These are phyloP conservation scores for Protomyctophum bolini DNA, from an alignment of 2,113 vertebrate species.

Conservation along the genomic window DNA sequence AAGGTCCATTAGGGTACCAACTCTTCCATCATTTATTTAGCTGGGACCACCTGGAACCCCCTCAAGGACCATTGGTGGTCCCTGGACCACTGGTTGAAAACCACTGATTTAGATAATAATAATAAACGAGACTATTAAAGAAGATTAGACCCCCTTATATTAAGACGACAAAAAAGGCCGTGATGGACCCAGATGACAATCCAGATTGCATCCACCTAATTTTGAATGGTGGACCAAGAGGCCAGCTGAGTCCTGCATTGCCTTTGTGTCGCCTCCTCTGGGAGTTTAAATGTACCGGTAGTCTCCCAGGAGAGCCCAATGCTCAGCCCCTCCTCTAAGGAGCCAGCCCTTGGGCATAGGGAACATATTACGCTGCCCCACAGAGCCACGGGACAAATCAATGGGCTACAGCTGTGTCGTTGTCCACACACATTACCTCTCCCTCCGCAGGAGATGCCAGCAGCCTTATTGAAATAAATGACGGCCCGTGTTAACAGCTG, in stretches of 20 bases:
- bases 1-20: too few species aligned
- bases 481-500: conserved; percentile 43
- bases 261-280: not conserved
- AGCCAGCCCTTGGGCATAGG: too few species aligned
- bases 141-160: too few species aligned
- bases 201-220: conserved; percentile 54
- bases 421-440: conserved; percentile 47
- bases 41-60: too few species aligned
- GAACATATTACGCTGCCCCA: conserved; percentile 32
- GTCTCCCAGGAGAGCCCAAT: too few species aligned
- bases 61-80: too few species aligned
- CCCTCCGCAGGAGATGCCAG: conserved; percentile 30
- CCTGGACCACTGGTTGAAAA: too few species aligned
- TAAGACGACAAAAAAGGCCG: too few species aligned
- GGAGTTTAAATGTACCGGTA: not conserved
- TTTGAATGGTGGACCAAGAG: conserved; percentile 48
- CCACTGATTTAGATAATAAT: too few species aligned
- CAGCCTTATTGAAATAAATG: conserved; percentile 61
- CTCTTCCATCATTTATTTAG: too few species aligned
- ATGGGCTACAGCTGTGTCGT: conserved; percentile 69
- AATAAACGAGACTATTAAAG: too few species aligned
- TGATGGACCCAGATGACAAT: conserved; percentile 31
- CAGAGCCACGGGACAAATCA: conserved; percentile 64
- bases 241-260: conserved; percentile 57
- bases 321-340: too few species aligned